These are phyloP conservation scores for Nomada lathburiana DNA, from an alignment of 2,888 invertebrate species.

Conservation along the genomic window DNA sequence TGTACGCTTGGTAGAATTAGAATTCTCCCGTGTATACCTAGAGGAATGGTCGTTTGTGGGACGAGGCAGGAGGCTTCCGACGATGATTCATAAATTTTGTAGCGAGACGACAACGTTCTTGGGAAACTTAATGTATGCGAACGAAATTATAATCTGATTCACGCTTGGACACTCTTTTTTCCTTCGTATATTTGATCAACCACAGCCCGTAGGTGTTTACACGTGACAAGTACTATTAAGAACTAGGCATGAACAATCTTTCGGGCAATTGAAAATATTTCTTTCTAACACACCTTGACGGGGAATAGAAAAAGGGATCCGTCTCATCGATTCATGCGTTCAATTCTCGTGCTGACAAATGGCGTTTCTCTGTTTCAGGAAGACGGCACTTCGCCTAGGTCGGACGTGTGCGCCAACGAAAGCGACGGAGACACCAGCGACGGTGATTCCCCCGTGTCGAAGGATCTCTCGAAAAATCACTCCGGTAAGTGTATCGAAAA, in stretches of 20 bases:
- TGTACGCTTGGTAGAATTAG: not conserved
- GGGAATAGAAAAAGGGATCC: not conserved
- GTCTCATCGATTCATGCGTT: not conserved
- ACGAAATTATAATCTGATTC: slow-evolving; percentile 42
- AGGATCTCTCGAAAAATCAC: slow-evolving; percentile 80
- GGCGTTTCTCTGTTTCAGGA: slow-evolving; percentile 76
- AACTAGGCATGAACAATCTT: not conserved
- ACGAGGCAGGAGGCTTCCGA: slow-evolving; percentile 15
- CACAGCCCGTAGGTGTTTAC: too few relatives aligned
- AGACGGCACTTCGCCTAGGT: slow-evolving; percentile 81
- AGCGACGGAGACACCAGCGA: slow-evolving; percentile 83
- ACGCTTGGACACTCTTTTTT: not conserved
- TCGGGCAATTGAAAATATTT: not conserved
- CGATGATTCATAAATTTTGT: slow-evolving; percentile 42
- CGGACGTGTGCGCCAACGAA: slow-evolving; percentile 82
- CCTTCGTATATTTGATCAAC: too few relatives aligned
- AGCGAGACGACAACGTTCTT: slow-evolving; percentile 3
- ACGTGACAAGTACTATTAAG: too few relatives aligned
- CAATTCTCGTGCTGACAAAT: not conserved
- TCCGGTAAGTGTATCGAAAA: slow-evolving; percentile 70
- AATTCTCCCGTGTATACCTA: not conserved
- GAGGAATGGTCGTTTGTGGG: slow-evolving; percentile 3
- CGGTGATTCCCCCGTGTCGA: slow-evolving; percentile 80
- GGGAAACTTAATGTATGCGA: slow-evolving; percentile 5
- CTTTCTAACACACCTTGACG: not conserved